Evolutionary conservation across 1,140 invertebrate species (phyloP).

Genomic region (Tetranychus urticae): DNA sequence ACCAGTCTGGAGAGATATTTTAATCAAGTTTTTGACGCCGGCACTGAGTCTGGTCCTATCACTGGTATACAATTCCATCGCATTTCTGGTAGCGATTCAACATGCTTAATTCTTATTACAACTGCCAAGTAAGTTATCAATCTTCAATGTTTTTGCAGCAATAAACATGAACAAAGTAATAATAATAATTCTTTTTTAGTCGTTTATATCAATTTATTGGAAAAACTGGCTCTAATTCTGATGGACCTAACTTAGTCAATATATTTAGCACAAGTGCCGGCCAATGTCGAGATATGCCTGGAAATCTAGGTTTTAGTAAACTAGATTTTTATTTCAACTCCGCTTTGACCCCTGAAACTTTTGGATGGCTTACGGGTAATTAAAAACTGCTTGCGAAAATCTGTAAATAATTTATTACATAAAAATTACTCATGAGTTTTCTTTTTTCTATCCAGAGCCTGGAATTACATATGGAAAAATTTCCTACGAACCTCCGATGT

Average conservation of each 20-base stretch:
- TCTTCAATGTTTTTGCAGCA: neutral
- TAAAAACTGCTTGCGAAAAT: neutral
- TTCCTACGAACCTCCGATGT: slow-evolving; percentile 17
- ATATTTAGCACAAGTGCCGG: slow-evolving; percentile 19
- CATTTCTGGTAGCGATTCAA: slow-evolving; percentile 33
- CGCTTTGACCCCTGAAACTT: slow-evolving; percentile 34
- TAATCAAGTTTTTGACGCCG: slow-evolving; percentile 41
- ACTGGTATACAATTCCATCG: slow-evolving; percentile 62
- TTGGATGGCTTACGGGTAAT: slow-evolving; percentile 56
- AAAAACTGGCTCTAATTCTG: neutral
- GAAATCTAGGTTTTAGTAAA: slow-evolving; percentile 45
- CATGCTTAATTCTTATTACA: slow-evolving; percentile 42
- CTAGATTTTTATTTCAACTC: slow-evolving; percentile 50
- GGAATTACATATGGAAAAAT: slow-evolving; percentile 23
- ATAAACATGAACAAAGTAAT: neutral
- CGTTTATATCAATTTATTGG: slow-evolving; percentile 3
- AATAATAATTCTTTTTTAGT: neutral
- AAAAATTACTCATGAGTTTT: neutral
- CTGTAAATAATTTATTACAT: neutral
- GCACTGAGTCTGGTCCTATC: slow-evolving; percentile 34
- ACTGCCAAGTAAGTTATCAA: slow-evolving; percentile 31
- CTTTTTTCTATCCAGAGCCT: slow-evolving; percentile 16
- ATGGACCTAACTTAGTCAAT: neutral
- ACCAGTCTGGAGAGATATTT: slow-evolving; percentile 44
- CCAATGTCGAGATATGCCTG: slow-evolving; percentile 45